Conservation (phyloP, 2,113 vertebrate species). For the Urocolius indicus region DNA sequence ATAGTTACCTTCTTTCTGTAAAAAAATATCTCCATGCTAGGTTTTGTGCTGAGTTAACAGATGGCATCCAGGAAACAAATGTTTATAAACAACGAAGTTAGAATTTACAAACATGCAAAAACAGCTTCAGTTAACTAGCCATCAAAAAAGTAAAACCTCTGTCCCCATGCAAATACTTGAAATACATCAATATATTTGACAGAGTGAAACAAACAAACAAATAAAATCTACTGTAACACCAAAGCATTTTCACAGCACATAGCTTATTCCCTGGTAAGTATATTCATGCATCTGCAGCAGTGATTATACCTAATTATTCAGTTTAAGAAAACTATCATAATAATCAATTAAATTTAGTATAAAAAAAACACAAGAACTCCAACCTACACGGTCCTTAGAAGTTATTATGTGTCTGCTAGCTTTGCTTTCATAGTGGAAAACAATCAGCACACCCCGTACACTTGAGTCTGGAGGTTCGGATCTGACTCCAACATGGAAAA, state of each 20-base stretch:
- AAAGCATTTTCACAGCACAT: background rate
- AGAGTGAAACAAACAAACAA: background rate
- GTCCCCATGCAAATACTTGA: background rate
- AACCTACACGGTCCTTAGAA: background rate
- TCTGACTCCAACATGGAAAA: background rate
- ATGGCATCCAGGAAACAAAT: background rate
- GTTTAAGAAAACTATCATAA: background rate
- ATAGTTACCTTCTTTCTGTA: background rate
- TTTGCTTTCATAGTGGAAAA: background rate
- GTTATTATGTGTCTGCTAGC: background rate
- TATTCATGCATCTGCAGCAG: background rate
- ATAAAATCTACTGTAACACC: background rate
- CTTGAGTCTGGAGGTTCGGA: background rate
- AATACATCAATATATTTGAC: background rate
- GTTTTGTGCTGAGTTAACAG: background rate
- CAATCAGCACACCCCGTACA: accelerated
- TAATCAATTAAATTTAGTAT: background rate
- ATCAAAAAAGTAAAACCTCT: background rate
- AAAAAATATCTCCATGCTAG: background rate
- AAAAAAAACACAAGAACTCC: background rate
- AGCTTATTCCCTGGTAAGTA: background rate
- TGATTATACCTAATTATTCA: background rate
- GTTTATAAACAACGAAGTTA: background rate
- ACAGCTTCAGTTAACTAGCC: background rate
- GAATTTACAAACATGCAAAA: background rate